These are phyloP conservation scores for Podarcis muralis DNA, from an alignment of 2,113 vertebrate genomes.

Conservation along the genomic window DNA sequence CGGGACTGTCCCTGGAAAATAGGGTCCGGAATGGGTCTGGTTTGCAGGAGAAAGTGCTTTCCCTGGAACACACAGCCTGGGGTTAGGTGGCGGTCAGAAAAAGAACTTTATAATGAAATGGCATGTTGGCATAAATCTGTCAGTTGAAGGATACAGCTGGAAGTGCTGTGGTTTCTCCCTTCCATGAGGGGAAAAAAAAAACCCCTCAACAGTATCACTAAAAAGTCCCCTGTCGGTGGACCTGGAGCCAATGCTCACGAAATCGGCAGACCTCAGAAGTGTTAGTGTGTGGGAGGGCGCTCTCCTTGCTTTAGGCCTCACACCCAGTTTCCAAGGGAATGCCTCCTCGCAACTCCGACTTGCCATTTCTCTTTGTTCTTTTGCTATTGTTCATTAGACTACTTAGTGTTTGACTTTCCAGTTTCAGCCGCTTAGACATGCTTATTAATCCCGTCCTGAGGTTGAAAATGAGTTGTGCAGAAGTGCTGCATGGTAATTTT, in stretches of 20 bases:
- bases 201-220: too few relatives aligned
- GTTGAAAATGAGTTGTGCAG: constrained; percentile 6
- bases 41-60: constrained; percentile 5
- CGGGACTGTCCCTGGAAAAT: too few relatives aligned
- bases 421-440: constrained; percentile 14
- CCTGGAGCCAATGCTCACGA: constrained; percentile 43
- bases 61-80: not conserved
- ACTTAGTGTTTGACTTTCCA: constrained; percentile 35
- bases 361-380: constrained; percentile 36
- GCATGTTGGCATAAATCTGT: constrained; percentile 47
- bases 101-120: constrained; percentile 43
- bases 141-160: constrained; percentile 49
- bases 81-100: constrained; percentile 9
- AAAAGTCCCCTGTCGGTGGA: constrained; percentile 39
- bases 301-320: constrained; percentile 53
- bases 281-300: constrained; percentile 27
- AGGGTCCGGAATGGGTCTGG: not conserved
- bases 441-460: constrained; percentile 35
- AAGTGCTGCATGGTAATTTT: constrained; percentile 23
- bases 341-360: constrained; percentile 27
- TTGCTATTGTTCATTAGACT: not conserved
- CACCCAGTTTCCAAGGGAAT: constrained; percentile 37
- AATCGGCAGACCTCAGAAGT: constrained; percentile 47
- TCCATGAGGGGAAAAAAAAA: not conserved
- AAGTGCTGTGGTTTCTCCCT: constrained; percentile 47